Percentiles rank a stretch among this genome's conserved stretches.
These are phyloP conservation scores for Gallinago paraguaiae DNA, from an alignment of 2,113 vertebrate species.

Conservation along the genomic window DNA sequence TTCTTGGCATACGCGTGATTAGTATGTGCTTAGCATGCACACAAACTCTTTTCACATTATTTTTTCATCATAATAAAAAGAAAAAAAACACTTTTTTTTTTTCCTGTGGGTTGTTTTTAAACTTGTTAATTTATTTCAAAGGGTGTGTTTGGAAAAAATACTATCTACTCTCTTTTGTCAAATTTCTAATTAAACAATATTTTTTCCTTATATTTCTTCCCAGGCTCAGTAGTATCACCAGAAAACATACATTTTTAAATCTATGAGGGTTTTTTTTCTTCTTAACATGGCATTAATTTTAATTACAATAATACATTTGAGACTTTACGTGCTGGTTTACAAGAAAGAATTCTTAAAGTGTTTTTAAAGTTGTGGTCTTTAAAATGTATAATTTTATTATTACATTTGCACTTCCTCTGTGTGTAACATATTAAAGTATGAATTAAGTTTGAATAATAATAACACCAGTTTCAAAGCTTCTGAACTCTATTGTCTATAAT, in stretches of 20 bases:
- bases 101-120: not conserved
- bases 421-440: not conserved
- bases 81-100: not conserved
- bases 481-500: not conserved
- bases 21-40: accelerated
- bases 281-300: not conserved
- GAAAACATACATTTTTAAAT: not conserved
- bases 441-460: not conserved
- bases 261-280: not conserved
- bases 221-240: not conserved
- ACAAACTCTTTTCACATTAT: not conserved
- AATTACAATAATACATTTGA: not conserved
- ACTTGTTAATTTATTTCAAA: not conserved
- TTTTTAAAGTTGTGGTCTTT: accelerated
- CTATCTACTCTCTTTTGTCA: not conserved
- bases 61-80: not conserved
- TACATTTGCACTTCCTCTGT: not conserved
- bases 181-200: not conserved
- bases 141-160: not conserved
- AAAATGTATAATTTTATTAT: not conserved
- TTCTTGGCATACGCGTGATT: not conserved
- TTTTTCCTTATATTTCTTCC: not conserved
- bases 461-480: not conserved
- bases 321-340: not conserved
- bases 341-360: not conserved